phyloP scores from a whole-genome alignment of 2,113 vertebrate species.

The Phasianus colchicus region DNA sequence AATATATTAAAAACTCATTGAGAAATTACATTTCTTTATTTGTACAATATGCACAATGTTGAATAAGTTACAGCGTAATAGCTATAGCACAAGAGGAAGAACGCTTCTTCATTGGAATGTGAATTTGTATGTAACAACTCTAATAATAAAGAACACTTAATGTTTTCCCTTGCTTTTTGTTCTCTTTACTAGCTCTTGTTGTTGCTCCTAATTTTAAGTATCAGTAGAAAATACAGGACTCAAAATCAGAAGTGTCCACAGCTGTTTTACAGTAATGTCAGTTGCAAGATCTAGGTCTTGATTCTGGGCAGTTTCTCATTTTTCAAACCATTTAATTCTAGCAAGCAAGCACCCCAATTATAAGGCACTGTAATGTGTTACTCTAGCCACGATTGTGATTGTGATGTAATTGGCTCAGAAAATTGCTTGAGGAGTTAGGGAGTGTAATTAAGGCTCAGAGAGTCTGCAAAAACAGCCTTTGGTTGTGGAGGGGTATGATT shows the following conservation, averaged over 20 bases:
- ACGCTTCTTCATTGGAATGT: neutral
- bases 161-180: neutral
- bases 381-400: neutral
- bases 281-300: constrained; percentile 19
- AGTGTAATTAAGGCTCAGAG: constrained; percentile 71
- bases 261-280: neutral
- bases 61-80: neutral
- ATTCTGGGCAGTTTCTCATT: constrained; percentile 35
- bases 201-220: neutral
- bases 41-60: neutral
- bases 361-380: constrained; percentile 29
- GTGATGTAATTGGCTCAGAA: constrained; percentile 71
- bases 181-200: neutral
- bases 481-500: neutral
- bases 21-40: neutral
- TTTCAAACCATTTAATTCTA: constrained; percentile 11
- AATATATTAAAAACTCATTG: neutral
- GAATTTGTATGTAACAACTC: neutral
- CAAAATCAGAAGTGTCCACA: neutral
- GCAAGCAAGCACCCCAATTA: constrained; percentile 18
- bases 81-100: neutral
- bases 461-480: constrained; percentile 44
- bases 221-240: neutral
- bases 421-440: constrained; percentile 62
- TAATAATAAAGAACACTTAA: neutral